Base-by-base conservation (phyloP, 2,888 invertebrate species). In the Eristalinus aeneus region DNA sequence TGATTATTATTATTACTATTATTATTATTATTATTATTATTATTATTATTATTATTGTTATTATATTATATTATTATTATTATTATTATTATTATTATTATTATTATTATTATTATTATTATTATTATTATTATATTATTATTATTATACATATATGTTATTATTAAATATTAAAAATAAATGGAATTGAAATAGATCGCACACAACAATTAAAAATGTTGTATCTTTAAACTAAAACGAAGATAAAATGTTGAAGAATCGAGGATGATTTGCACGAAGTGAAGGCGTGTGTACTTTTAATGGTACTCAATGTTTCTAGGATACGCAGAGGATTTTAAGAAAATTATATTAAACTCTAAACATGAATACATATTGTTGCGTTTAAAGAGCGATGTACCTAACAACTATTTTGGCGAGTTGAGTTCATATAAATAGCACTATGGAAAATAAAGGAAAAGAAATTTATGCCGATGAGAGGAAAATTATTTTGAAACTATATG, bases 321-420 rank as follows among this genome's bases (percentile, higher is more conserved):
- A 3, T 92, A 91, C 88, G 89, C 89, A 54, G 90, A 91, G 87
- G 90, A 92, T 87, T 92, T 91, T 80, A 89, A 89, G 34, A 91
- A 90, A 88, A 90, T 92, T 67, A 88, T 91, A 69, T 85, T 92
- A 1, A 92, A 92, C 87, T 89, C 89, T 75, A 91, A 90, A 89
- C 91, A 92, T 89, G 92, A 92, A 61, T 64, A 88, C 11, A 88
- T 88, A 54, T 63, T 88, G 39, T 36, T 88, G 60, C 68, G 81
- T 39, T 67, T 74, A 16, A 82, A 79, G 72, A 67, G 54, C 1
- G 75, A 87, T 75, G 23, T 63, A 60, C 27, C 27, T 79, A 46
- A 65, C 27, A n/a, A n/a, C n/a, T n/a, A n/a, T n/a, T n/a, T n/a
- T n/a, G n/a, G n/a, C n/a, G n/a, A n/a, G n/a, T n/a, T n/a, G n/a